These are phyloP conservation scores for Dyspetes luteomarginatus DNA, from an alignment of 2,888 invertebrate genomes.

Conservation along the genomic window DNA sequence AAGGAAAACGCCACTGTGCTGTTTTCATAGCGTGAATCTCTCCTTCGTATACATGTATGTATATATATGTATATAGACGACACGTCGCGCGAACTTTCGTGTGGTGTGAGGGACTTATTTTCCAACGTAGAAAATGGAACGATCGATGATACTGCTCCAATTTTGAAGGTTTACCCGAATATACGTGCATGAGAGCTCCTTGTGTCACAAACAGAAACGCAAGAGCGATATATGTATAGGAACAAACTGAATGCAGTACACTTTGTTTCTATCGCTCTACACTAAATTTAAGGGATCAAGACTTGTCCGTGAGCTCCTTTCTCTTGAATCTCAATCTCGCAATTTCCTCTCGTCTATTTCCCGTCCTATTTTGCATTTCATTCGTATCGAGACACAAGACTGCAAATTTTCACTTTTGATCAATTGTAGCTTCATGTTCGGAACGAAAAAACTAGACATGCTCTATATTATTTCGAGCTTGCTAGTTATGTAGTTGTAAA, in stretches of 20 bases:
- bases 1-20: constrained; percentile 47
- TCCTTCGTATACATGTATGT: constrained; percentile 4
- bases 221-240: constrained; percentile 9
- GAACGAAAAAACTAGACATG: too few species aligned
- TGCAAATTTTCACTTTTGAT: too few species aligned
- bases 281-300: too few species aligned
- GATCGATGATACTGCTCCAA: constrained; percentile 67
- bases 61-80: background rate
- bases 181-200: constrained; percentile 45
- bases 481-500: too few species aligned
- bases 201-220: constrained; percentile 61
- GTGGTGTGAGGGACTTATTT: constrained; percentile 56
- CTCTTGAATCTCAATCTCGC: constrained; percentile 20
- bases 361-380: constrained; percentile 2
- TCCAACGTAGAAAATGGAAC: constrained; percentile 65
- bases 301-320: background rate
- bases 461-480: too few species aligned
- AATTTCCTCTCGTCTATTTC: constrained; percentile 32
- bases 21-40: constrained; percentile 54
- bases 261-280: background rate
- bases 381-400: background rate
- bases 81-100: background rate
- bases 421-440: too few species aligned
- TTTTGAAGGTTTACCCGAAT: constrained; percentile 64
- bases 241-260: constrained; percentile 45